These are phyloP conservation scores for Danio rerio DNA, from an alignment of 2,113 vertebrate genomes.

Conservation along the genomic window DNA sequence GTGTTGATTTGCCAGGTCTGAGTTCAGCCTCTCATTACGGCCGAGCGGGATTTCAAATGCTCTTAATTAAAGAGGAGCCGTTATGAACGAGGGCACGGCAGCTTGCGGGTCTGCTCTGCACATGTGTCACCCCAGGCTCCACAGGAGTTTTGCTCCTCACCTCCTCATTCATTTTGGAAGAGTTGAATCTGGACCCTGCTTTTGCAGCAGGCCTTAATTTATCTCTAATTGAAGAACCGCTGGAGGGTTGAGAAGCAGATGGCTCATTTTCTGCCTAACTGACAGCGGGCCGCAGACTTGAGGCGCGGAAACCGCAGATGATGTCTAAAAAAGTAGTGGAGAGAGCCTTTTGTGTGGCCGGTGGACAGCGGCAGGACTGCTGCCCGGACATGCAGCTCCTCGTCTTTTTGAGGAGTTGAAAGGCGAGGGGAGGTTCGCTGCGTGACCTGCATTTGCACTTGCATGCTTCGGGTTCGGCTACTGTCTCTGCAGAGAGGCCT, in stretches of 20 bases:
- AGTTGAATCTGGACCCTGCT: neutral
- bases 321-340: conserved; percentile 73
- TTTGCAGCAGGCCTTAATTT: neutral
- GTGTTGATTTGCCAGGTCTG: conserved; percentile 73
- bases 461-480: conserved; percentile 72
- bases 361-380: conserved; percentile 74
- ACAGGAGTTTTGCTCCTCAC: conserved; percentile 64
- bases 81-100: conserved; percentile 57
- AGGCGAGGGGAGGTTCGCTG: conserved; percentile 72
- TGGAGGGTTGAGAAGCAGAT: conserved; percentile 48
- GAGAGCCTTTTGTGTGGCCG: conserved; percentile 71
- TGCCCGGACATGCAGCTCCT: conserved; percentile 76
- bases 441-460: conserved; percentile 83
- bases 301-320: conserved; percentile 20
- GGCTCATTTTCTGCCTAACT: conserved; percentile 48
- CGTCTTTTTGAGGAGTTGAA: conserved; percentile 76
- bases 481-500: conserved; percentile 71
- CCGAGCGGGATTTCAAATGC: conserved; percentile 70
- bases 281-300: conserved; percentile 20
- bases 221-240: conserved; percentile 9
- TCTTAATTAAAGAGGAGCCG: conserved; percentile 76
- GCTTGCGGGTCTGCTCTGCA: conserved; percentile 64
- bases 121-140: conserved; percentile 69
- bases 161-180: conserved; percentile 29
- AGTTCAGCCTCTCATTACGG: conserved; percentile 75